Evolutionary conservation across 2,888 invertebrate species (phyloP).

Genomic region (Ectemnius lituratus): DNA sequence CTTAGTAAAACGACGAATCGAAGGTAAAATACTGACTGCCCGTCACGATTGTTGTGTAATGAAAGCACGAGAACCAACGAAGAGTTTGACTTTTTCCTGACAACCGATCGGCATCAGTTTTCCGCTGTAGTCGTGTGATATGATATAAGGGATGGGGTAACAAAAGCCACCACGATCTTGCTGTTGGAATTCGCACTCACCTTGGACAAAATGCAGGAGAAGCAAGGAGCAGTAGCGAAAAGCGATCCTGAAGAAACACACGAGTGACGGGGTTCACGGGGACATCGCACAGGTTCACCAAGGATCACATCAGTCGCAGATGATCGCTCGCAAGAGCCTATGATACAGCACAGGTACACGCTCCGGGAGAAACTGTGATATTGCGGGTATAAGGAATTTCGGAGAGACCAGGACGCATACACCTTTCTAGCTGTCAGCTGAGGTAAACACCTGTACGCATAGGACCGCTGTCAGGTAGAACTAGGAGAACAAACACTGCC

Average conservation of each 20-base stretch:
- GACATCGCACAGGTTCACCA: no score
- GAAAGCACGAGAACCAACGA: no score
- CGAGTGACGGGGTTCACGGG: slow-evolving; percentile 10
- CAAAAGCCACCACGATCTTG: slow-evolving; percentile 13
- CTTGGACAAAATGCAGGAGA: slow-evolving; percentile 17
- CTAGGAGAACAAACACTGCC: neutral
- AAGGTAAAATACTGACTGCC: no score
- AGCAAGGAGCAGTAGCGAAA: slow-evolving; percentile 26
- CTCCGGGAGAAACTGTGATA: slow-evolving; percentile 13
- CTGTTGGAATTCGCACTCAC: slow-evolving; percentile 44
- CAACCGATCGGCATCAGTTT: no score
- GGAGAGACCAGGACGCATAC: slow-evolving; percentile 28
- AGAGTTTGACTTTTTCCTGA: no score
- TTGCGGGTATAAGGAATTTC: neutral
- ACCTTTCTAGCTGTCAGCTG: slow-evolving; percentile 48
- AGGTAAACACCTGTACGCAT: slow-evolving; percentile 47
- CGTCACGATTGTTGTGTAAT: no score
- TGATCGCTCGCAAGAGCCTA: slow-evolving; percentile 8
- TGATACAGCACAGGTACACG: slow-evolving; percentile 12
- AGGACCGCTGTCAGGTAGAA: slow-evolving; percentile 24
- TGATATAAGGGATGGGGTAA: neutral
- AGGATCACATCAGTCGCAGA: no score
- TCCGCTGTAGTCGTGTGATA: no score
- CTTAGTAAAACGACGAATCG: no score
- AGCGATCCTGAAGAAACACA: slow-evolving; percentile 25